A percentile compares a stretch with the other conserved stretches of the same genome.
Evolutionary conservation across 2,797 vertebrate genomes (phyloP).

Genomic region (Hirundo rustica): DNA sequence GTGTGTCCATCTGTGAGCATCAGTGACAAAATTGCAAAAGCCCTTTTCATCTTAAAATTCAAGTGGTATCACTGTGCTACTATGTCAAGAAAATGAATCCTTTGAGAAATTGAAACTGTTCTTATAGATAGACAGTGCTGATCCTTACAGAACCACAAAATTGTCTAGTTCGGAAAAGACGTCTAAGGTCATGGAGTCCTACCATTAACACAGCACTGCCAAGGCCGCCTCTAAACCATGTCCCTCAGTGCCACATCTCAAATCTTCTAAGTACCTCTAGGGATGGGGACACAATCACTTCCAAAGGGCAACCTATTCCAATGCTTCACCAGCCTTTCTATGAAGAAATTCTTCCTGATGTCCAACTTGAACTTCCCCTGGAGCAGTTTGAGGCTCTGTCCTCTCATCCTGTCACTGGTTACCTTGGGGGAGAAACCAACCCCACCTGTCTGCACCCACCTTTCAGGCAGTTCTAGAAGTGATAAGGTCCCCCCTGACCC

Average conservation of each 20-base stretch:
- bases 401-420: background rate
- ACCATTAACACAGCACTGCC: background rate
- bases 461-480: too few relatives aligned
- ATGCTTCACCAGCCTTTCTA: background rate
- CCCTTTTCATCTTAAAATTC: background rate
- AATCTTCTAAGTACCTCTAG: background rate
- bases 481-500: accelerated
- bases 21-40: background rate
- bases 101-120: background rate
- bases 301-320: background rate
- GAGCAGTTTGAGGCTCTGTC: background rate
- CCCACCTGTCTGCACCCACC: background rate
- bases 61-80: background rate
- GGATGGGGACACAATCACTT: background rate
- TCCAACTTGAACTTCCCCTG: background rate
- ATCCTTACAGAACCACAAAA: background rate
- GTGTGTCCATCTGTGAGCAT: background rate
- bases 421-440: accelerated
- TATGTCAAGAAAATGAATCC: background rate
- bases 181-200: background rate
- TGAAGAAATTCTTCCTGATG: background rate
- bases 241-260: background rate
- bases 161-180: background rate
- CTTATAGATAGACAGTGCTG: background rate
- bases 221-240: background rate